phyloP scores from a whole-genome alignment of 1,140 invertebrate genomes.

The Adelges cooleyi region DNA sequence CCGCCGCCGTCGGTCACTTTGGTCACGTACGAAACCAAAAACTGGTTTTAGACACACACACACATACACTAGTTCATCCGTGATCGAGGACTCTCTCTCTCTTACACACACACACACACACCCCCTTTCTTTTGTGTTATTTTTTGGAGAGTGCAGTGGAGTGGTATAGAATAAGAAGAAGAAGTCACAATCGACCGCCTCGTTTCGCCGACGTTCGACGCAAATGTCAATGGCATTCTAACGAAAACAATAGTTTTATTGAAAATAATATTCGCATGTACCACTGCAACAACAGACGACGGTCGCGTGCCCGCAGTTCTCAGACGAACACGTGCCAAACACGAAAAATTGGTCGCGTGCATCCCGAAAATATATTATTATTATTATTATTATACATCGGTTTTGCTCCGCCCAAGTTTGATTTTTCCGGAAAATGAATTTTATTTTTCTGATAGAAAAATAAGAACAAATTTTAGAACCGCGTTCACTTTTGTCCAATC shows the following conservation, averaged over 20 bases:
- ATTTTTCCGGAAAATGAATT: no score
- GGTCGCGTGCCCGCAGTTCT: neutral
- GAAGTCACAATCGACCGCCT: neutral
- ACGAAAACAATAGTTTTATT: neutral
- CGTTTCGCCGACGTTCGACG: no score
- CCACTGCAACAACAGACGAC: neutral
- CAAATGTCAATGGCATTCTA: neutral
- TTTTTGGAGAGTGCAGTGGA: neutral
- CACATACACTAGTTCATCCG: neutral
- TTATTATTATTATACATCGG: no score
- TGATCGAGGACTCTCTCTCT: neutral
- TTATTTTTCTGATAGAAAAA: no score
- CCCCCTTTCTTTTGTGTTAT: neutral
- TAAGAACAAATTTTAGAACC: no score
- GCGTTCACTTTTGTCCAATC: no score
- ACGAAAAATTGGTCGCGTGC: no score
- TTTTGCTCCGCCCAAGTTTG: no score
- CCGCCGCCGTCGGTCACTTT: neutral
- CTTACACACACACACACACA: neutral
- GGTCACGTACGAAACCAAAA: slow-evolving; percentile 24
- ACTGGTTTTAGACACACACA: slow-evolving; percentile 13
- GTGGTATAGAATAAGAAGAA: neutral
- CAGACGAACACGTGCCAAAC: no score
- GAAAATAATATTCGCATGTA: neutral
- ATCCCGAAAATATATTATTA: no score